Conservation (phyloP, 2,113 vertebrate genomes). For the Catharus bicknelli region DNA sequence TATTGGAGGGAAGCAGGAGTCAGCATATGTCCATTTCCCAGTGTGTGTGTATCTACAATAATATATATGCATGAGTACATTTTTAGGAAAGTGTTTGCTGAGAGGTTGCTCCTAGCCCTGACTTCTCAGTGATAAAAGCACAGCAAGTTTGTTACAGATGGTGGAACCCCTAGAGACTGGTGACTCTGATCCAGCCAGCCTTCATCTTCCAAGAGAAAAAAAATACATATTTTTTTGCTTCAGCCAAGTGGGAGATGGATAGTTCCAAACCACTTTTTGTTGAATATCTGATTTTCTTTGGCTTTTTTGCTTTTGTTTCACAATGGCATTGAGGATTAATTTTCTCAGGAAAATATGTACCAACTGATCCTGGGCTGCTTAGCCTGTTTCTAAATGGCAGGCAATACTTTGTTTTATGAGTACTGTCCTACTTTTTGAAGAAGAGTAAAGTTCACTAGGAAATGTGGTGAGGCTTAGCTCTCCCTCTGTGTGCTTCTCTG, state of each 20-base stretch:
- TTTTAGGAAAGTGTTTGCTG: constrained; percentile 7
- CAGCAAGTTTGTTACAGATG: background rate
- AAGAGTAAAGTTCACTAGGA: background rate
- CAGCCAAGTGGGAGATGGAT: constrained; percentile 15
- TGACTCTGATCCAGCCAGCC: constrained; percentile 17
- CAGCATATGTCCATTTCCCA: constrained; percentile 44
- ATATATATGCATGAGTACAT: background rate
- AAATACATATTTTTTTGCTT: background rate
- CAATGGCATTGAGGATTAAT: background rate
- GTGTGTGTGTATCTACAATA: background rate
- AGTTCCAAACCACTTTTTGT: background rate
- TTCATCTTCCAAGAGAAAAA: background rate
- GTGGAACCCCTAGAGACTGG: background rate
- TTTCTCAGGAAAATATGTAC: background rate
- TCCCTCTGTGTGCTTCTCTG: background rate
- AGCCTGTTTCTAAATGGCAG: background rate
- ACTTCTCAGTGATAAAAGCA: background rate
- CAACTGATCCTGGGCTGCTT: background rate
- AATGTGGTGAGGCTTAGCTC: background rate
- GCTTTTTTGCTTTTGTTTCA: background rate
- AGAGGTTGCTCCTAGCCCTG: background rate
- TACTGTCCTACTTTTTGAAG: background rate
- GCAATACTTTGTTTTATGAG: background rate
- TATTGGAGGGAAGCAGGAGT: constrained; percentile 46
- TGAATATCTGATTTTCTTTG: constrained; percentile 9